Conservation (phyloP, 2,113 vertebrate species). For the Camelus bactrianus region DNA sequence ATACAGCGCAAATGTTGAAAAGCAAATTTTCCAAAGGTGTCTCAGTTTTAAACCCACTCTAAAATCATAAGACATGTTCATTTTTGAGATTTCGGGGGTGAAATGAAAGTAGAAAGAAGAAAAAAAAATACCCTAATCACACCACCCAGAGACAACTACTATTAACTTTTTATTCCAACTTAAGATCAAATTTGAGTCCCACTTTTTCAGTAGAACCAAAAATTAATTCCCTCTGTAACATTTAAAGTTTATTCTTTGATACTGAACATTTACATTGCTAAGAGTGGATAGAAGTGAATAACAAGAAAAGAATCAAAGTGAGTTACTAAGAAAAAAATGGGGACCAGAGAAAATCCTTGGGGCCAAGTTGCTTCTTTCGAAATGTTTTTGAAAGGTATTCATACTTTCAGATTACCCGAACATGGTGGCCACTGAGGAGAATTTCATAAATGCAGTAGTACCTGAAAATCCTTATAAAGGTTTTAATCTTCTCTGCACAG, state of each 20-base stretch:
- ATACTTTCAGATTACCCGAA: slow-evolving; percentile 17
- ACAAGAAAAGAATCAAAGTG: neutral
- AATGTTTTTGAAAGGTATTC: slow-evolving; percentile 43
- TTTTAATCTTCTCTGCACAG: slow-evolving; percentile 45
- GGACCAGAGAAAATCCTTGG: neutral
- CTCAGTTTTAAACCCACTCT: neutral
- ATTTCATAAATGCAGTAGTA: slow-evolving; percentile 18
- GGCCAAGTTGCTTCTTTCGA: slow-evolving; percentile 3
- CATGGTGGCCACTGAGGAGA: neutral
- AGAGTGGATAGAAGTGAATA: neutral
- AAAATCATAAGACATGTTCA: neutral
- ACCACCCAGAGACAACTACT: slow-evolving; percentile 34
- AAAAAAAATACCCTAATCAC: neutral
- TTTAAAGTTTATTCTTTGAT: neutral
- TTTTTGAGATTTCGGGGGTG: neutral
- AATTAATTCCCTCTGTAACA: slow-evolving; percentile 40
- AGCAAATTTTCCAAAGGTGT: slow-evolving; percentile 9
- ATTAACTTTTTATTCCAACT: slow-evolving; percentile 33
- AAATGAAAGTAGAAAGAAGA: slow-evolving; percentile 20
- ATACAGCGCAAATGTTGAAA: neutral
- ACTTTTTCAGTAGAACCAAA: slow-evolving; percentile 45
- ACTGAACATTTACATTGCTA: neutral
- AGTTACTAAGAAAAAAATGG: neutral
- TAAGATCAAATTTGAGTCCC: slow-evolving; percentile 50
- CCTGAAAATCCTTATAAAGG: neutral